Base-by-base conservation (phyloP, 2,797 vertebrate genomes). In the Diceros bicornis region DNA sequence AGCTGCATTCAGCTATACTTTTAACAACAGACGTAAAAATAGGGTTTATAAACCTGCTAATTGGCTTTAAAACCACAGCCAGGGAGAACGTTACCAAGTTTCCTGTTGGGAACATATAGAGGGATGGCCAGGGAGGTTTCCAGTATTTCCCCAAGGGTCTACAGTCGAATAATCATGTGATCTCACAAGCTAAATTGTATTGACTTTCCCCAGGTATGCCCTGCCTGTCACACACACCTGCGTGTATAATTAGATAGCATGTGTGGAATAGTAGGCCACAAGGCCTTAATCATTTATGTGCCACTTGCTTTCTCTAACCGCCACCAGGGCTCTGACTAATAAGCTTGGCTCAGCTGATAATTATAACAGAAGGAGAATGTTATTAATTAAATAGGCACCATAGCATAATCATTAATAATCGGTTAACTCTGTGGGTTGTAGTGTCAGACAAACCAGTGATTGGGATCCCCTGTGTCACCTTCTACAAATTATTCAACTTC, bases 371-470 rank as follows among this genome's bases (percentile, higher is more conserved):
- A 90, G 29, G 23, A 84, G 7, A 89, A 69, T 78, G 18, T 78
- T 91, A 93, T 78, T 96, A 94, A 97, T 96, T 96, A 90, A 96
- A 72, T 6, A 89, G 62, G 14, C 29, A 57, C 25, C 7, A 50
- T 79, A 83, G 23, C 25, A 55, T 75, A 66, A 71, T 86, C 37
- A 69, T 93, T 91, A 95, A 85, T 93, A 85, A 94, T 75, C 96
- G 61, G 50, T 89, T 98, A 83, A 91, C 82, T 78, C 37, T 89
- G 37, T 62, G 78, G 27, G n/a, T 83, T 97, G 78, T 37, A 85
- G 21, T 89, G n/a, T 78, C 83, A 87, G 86, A 90, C 1, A 82
- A 55, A 50, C 62, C 47, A 29, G 32, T 75, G 62, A 75, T 74
- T 37, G 41, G 90, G 44, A 79, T 61, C 50, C 17, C 44, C 1